Percentiles rank a stretch among this genome's conserved stretches.
phyloP scores from a whole-genome alignment of 2,797 vertebrate species.

The Chloroceryle amazona region DNA sequence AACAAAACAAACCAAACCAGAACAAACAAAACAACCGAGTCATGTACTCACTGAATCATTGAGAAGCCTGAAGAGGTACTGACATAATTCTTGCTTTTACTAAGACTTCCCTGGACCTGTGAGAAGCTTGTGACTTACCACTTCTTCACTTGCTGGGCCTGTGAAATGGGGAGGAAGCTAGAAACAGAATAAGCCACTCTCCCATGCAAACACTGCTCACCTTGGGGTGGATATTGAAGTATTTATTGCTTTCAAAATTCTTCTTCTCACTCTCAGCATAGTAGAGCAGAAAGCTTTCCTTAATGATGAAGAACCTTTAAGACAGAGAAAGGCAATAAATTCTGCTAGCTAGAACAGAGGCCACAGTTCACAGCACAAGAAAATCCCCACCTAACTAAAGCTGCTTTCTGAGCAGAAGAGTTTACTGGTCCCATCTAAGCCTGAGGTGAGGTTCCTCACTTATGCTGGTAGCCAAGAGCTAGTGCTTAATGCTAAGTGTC shows the following conservation, averaged over 20 bases:
- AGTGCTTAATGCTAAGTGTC: neutral
- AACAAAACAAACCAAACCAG: too few relatives aligned
- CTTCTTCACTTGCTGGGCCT: neutral
- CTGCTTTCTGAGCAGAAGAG: neutral
- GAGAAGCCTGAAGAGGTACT: neutral
- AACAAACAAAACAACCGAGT: neutral
- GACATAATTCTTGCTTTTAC: neutral
- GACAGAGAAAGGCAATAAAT: neutral
- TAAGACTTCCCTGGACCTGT: neutral
- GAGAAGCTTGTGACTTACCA: neutral
- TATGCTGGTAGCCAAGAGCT: neutral
- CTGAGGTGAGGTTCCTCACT: neutral
- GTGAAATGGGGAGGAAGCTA: fast-evolving
- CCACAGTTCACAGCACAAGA: neutral
- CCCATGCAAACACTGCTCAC: constrained; percentile 74
- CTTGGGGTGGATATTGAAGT: constrained; percentile 98
- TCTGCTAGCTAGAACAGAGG: neutral
- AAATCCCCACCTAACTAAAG: neutral
- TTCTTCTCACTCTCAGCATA: constrained; percentile 95
- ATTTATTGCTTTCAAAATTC: constrained; percentile 93
- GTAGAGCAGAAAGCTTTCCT: constrained; percentile 97
- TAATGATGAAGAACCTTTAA: constrained; percentile 95
- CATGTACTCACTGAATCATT: neutral
- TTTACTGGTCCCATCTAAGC: neutral
- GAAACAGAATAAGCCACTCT: neutral